Base-by-base conservation (phyloP, 2,888 invertebrate genomes). In the Euspilapteryx auroguttella region DNA sequence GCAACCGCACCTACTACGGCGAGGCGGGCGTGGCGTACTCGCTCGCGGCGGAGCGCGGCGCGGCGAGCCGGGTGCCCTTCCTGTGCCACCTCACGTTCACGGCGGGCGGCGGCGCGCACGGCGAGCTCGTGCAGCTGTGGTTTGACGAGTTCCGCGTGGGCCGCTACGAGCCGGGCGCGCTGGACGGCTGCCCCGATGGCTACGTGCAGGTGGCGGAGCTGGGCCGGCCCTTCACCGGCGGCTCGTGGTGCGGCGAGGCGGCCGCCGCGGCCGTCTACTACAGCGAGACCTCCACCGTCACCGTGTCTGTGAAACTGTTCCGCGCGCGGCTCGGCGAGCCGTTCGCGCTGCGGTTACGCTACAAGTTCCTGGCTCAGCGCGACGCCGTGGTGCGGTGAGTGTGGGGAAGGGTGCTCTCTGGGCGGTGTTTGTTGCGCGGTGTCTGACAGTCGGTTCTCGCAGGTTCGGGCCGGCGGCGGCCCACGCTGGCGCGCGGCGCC, bases 1-100 rank as follows among this genome's bases (percentile, higher is more conserved):
- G 94, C 77, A 94, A 94, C 75, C 83, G 92, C 49, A 94, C 94
- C 28, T 93, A 92, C 68, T 92, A 92, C 64, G 94, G 93, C 8
- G 89, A 87, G 50, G 85, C 86, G 41, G 90, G 90, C 41, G 83
- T 84, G 49, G 89, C 87, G 28, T 91, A 89, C 77, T 83, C 86
- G 46, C 75, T 94, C 56, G 82, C 81, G 42, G 82, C 92, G 50
- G 81, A 8, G 5, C 5, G 17, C 17, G 17, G 84, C 42, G 82
- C 85, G 43, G 85, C 88, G 28, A 84, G 85, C 46, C 82, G 88
- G 42, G 80, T 90, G 47, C 93, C 93, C 20, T 92, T 91, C 66
- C 80, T 91, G 36, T 94, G 94, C 64, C 90, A 91, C 65, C 81
- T 94, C 48, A 94, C 92, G 41, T 93, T 94, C 75, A 91, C 92